phyloP scores from a whole-genome alignment of 2,888 invertebrate genomes.

The Julus scanicus region DNA sequence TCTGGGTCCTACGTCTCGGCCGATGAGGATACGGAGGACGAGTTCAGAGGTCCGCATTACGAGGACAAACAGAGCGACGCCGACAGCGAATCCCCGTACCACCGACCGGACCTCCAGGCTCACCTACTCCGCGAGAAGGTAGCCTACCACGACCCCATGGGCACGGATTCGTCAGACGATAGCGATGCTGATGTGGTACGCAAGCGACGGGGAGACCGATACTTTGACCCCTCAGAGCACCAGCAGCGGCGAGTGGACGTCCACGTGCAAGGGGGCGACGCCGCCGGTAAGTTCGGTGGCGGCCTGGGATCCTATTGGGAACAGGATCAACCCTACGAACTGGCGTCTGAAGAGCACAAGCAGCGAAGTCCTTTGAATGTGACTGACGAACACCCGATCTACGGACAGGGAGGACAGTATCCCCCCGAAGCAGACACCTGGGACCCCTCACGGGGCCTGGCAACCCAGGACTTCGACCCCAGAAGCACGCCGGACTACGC shows the following conservation, averaged over 20 bases:
- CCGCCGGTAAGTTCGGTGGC: constrained; percentile 43
- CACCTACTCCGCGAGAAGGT: constrained; percentile 41
- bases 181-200: constrained; percentile 50
- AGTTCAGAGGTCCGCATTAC: constrained; percentile 44
- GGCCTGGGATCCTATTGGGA: constrained; percentile 46
- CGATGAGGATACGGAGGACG: constrained; percentile 56
- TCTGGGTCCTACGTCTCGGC: constrained; percentile 56
- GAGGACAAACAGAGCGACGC: constrained; percentile 52
- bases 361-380: constrained; percentile 57
- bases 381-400: constrained; percentile 56
- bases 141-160: constrained; percentile 47
- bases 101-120: constrained; percentile 43
- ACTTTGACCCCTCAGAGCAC: constrained; percentile 51
- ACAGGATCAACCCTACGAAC: constrained; percentile 26
- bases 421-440: constrained; percentile 50
- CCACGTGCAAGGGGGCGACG: not conserved
- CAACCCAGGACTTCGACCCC: not conserved
- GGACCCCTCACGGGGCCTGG: constrained; percentile 16
- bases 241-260: constrained; percentile 54
- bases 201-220: constrained; percentile 29
- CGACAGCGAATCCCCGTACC: constrained; percentile 54
- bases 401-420: constrained; percentile 57
- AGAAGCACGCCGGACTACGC: constrained; percentile 21
- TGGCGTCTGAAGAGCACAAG: constrained; percentile 36
- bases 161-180: constrained; percentile 53